phyloP scores from a whole-genome alignment of 2,888 invertebrate species.

The Aphrophora alni region DNA sequence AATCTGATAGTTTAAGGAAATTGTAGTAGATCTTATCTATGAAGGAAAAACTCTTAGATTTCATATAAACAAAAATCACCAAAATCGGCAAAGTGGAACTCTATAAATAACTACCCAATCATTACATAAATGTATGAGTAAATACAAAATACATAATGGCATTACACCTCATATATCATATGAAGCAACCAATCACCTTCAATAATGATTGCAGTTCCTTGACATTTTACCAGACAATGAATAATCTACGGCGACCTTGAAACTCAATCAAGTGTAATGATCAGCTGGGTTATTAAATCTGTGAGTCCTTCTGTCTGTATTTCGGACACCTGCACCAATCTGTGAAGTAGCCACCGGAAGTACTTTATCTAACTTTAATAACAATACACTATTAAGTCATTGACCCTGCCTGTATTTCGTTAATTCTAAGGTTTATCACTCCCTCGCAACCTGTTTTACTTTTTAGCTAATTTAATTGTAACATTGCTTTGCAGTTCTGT shows the following conservation, averaged over 20 bases:
- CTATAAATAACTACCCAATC: too few relatives aligned
- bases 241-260: background rate
- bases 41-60: too few relatives aligned
- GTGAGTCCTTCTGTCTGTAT: background rate
- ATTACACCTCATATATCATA: too few relatives aligned
- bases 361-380: background rate
- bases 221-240: too few relatives aligned
- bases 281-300: background rate
- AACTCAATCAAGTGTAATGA: background rate
- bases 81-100: too few relatives aligned
- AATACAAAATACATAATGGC: too few relatives aligned
- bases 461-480: background rate
- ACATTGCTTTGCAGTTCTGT: background rate
- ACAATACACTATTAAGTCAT: background rate
- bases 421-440: background rate
- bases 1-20: too few relatives aligned
- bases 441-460: background rate
- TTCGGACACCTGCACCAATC: background rate
- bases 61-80: too few relatives aligned
- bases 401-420: background rate
- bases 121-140: too few relatives aligned
- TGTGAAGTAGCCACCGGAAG: background rate
- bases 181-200: too few relatives aligned
- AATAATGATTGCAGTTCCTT: too few relatives aligned
- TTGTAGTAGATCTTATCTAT: too few relatives aligned